phyloP scores from a whole-genome alignment of 2,888 invertebrate species.

The Prionchulus punctatus region DNA sequence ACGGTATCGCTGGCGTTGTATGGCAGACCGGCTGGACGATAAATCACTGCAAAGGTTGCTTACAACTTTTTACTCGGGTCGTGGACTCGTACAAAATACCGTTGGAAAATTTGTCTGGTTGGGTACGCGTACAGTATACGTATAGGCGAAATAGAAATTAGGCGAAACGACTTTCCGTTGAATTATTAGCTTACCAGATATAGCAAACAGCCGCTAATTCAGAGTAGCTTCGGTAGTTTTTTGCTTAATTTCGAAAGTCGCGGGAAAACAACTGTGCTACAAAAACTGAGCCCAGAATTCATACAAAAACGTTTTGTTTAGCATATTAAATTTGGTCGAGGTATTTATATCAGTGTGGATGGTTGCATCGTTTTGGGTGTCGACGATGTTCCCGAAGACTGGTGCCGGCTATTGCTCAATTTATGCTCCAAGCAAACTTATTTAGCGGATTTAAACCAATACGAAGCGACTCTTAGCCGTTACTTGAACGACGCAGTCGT shows the following conservation, averaged over 20 bases:
- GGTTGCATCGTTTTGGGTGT: constrained; percentile 1
- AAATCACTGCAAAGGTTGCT: neutral
- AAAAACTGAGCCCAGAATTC: neutral
- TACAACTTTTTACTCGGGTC: neutral
- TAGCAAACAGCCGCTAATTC: too few relatives aligned
- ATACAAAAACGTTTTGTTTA: neutral
- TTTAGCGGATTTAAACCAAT: constrained; percentile 1
- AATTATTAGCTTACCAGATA: too few relatives aligned
- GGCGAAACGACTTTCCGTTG: too few relatives aligned
- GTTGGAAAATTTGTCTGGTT: neutral
- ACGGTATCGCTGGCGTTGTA: too few relatives aligned
- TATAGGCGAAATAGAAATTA: too few relatives aligned
- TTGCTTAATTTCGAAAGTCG: neutral
- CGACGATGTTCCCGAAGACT: neutral
- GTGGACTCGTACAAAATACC: neutral
- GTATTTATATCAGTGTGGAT: neutral
- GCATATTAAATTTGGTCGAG: neutral
- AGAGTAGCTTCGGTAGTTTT: neutral
- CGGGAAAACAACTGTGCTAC: neutral
- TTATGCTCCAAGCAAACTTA: neutral
- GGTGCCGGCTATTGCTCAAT: neutral
- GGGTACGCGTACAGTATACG: neutral
- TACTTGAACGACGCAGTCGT: too few relatives aligned
- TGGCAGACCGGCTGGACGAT: too few relatives aligned
- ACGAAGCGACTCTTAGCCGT: too few relatives aligned